Evolutionary conservation across 2,888 invertebrate genomes (phyloP).

Genomic region (Phengaris arion): DNA sequence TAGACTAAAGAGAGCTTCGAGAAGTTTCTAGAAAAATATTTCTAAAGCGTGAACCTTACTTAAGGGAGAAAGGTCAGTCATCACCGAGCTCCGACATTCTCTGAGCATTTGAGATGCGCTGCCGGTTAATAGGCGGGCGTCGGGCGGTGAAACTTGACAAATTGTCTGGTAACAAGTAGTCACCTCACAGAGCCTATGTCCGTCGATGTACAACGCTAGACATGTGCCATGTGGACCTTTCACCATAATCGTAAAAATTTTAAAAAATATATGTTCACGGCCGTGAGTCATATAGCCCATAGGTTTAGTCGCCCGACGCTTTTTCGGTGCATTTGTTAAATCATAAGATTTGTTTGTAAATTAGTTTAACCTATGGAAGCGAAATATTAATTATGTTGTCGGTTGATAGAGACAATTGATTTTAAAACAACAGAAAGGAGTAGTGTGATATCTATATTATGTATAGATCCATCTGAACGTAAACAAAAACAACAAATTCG

Average conservation of each 20-base stretch:
- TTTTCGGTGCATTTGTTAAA: background rate
- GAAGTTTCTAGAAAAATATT: background rate
- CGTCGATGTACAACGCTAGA: background rate
- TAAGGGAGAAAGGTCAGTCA: background rate
- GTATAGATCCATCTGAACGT: no score
- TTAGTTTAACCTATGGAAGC: no score
- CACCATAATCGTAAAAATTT: background rate
- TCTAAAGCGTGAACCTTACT: background rate
- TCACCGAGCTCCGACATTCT: background rate
- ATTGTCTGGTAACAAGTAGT: background rate
- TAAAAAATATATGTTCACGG: background rate
- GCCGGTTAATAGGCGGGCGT: background rate
- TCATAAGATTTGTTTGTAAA: background rate
- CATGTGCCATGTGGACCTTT: background rate
- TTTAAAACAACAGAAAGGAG: no score
- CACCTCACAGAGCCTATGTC: conserved; percentile 1
- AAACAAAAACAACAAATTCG: no score
- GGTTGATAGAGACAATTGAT: no score
- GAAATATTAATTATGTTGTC: no score
- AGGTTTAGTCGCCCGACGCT: background rate
- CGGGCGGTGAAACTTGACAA: conserved; percentile 15
- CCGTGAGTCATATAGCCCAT: background rate
- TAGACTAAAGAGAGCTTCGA: background rate
- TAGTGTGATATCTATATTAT: no score
- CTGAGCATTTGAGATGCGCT: conserved; percentile 24